Percentiles rank a stretch among this genome's conserved stretches.
These are phyloP conservation scores for Porites lobata DNA, from an alignment of 92 coral and sea anemone species.

Conservation along the genomic window DNA sequence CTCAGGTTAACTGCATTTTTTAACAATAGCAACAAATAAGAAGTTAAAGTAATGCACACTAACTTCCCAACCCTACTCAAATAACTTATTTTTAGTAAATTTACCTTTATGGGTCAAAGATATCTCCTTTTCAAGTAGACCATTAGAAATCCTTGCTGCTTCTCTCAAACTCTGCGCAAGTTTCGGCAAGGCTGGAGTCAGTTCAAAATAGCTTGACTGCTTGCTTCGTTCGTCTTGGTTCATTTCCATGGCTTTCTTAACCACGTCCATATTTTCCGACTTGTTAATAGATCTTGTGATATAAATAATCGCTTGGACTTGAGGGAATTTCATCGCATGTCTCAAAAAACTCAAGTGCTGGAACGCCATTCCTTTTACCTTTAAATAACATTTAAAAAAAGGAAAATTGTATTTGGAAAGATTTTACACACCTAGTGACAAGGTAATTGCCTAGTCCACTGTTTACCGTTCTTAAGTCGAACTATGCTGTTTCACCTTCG, in stretches of 20 bases:
- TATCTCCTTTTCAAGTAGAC: constrained; percentile 46
- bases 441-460: too few species aligned
- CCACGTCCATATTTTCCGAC: constrained; percentile 88
- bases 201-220: constrained; percentile 66
- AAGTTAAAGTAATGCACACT: background rate
- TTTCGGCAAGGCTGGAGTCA: constrained; percentile 81
- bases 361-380: constrained; percentile 84
- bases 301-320: constrained; percentile 85
- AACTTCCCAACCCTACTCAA: background rate
- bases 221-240: constrained; percentile 78
- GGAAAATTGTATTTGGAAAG: background rate
- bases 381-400: background rate
- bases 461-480: too few species aligned
- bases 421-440: too few species aligned
- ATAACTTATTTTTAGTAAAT: background rate
- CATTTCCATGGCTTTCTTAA: constrained; percentile 86
- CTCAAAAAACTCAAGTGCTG: constrained; percentile 87
- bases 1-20: too few species aligned
- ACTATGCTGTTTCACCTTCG: too few species aligned
- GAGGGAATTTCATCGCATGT: constrained; percentile 95
- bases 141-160: constrained; percentile 51
- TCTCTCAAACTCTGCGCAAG: constrained; percentile 78
- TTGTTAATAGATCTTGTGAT: constrained; percentile 85
- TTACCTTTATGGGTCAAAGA: constrained; percentile 63
- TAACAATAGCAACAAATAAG: too few species aligned